phyloP scores from a whole-genome alignment of 2,113 vertebrate species.

The Hippocampus abdominalis region DNA sequence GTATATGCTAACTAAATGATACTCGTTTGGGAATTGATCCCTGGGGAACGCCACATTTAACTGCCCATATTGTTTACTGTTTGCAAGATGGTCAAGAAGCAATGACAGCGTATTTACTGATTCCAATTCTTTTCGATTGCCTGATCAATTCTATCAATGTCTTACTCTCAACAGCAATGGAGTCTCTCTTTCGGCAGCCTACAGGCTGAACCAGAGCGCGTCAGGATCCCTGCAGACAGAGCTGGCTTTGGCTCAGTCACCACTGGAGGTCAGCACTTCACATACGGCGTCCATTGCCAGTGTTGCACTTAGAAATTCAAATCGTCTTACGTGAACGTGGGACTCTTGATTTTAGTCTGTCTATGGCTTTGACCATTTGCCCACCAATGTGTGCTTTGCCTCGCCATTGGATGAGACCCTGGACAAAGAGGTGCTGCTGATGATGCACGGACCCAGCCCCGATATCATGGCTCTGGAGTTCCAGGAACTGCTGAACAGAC shows the following conservation, averaged over 20 bases:
- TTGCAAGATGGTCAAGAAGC: too few relatives aligned
- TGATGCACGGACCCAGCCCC: slow-evolving; percentile 74
- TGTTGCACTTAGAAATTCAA: not conserved
- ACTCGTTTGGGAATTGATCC: too few relatives aligned
- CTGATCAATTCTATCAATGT: not conserved
- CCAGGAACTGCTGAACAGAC: slow-evolving; percentile 61
- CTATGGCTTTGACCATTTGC: slow-evolving; percentile 46
- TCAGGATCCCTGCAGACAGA: slow-evolving; percentile 79
- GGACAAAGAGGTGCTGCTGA: slow-evolving; percentile 78
- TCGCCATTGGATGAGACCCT: slow-evolving; percentile 68
- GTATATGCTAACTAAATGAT: too few relatives aligned
- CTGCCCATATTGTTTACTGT: too few relatives aligned
- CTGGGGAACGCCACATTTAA: too few relatives aligned
- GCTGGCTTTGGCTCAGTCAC: slow-evolving; percentile 80
- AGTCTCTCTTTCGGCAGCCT: slow-evolving; percentile 65
- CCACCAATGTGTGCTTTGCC: slow-evolving; percentile 36
- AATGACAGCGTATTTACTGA: too few relatives aligned
- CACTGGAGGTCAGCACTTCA: slow-evolving; percentile 73
- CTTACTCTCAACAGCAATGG: slow-evolving; percentile 42
- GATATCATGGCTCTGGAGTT: slow-evolving; percentile 72
- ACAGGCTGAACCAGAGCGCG: slow-evolving; percentile 63
- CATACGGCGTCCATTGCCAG: not conserved
- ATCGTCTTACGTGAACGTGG: not conserved
- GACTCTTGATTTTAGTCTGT: slow-evolving; percentile 16
- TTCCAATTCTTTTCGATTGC: too few relatives aligned